Evolutionary conservation across 2,888 invertebrate species (phyloP).

Genomic region (Entomobrya proxima): DNA sequence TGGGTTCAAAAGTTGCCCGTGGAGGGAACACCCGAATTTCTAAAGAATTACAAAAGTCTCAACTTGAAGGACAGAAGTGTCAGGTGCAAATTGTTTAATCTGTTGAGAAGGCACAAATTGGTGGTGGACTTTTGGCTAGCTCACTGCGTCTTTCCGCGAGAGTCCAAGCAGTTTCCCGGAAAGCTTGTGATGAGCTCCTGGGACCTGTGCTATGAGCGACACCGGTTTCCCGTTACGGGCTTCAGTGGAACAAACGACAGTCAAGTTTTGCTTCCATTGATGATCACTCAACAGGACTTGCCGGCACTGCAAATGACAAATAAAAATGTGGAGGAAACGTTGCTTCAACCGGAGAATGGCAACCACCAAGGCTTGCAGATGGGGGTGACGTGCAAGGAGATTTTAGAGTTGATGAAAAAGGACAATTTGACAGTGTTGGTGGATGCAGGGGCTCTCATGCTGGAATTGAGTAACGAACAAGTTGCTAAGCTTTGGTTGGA

Average conservation of each 20-base stretch:
- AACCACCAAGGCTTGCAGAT: slow-evolving; percentile 10
- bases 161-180: slow-evolving; percentile 62
- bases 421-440: slow-evolving; percentile 57
- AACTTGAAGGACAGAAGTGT: slow-evolving; percentile 52
- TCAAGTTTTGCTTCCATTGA: slow-evolving; percentile 48
- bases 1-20: slow-evolving; percentile 32
- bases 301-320: slow-evolving; percentile 48
- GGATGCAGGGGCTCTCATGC: slow-evolving; percentile 72
- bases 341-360: slow-evolving; percentile 47
- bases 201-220: slow-evolving; percentile 55
- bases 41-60: not conserved
- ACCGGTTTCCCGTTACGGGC: slow-evolving; percentile 36
- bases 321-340: slow-evolving; percentile 16
- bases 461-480: slow-evolving; percentile 69
- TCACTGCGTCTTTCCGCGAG: slow-evolving; percentile 55
- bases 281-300: slow-evolving; percentile 58
- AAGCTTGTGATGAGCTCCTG: slow-evolving; percentile 63
- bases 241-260: slow-evolving; percentile 71
- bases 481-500: slow-evolving; percentile 71
- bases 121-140: slow-evolving; percentile 64
- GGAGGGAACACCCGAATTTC: not conserved
- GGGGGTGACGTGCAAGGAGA: slow-evolving; percentile 13
- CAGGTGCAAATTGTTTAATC: not conserved
- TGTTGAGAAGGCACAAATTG: slow-evolving; percentile 43
- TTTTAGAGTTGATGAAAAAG: slow-evolving; percentile 48